Percentiles rank a stretch among this genome's conserved stretches.
Evolutionary conservation across 2,113 vertebrate species (phyloP).

Genomic region (Eolophus roseicapilla): DNA sequence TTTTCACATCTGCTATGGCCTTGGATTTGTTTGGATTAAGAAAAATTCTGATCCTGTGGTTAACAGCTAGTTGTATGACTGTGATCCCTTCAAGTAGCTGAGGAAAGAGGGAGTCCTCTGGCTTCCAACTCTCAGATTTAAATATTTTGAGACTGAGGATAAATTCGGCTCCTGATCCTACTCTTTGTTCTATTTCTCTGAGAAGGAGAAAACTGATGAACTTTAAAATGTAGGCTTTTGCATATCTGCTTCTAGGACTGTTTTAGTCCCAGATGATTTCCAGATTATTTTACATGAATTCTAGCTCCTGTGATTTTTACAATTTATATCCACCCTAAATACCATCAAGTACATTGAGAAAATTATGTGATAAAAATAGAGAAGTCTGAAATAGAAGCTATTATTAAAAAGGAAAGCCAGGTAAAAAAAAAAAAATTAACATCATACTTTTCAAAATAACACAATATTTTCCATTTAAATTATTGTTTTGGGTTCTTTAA

Average conservation of each 20-base stretch:
- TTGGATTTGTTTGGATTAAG: neutral
- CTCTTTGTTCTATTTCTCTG: neutral
- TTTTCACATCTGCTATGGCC: neutral
- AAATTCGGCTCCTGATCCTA: neutral
- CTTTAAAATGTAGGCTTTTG: neutral
- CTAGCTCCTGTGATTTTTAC: neutral
- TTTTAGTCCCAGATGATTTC: neutral
- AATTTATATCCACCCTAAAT: neutral
- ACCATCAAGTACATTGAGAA: neutral
- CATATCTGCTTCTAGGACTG: neutral
- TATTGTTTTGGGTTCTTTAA: neutral
- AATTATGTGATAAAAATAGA: neutral
- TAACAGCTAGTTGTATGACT: neutral
- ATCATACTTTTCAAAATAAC: neutral
- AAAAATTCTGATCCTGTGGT: neutral
- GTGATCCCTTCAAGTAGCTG: neutral
- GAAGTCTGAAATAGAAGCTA: neutral
- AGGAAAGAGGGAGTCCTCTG: neutral
- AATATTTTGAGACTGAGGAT: neutral
- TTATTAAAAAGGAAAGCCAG: neutral
- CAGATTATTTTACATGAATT: neutral
- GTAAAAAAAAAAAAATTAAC: neutral
- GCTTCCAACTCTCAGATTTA: neutral
- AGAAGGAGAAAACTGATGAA: neutral
- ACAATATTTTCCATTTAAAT: neutral